Base-by-base conservation (phyloP, 2,113 vertebrate genomes). In the Narcine bancroftii region DNA sequence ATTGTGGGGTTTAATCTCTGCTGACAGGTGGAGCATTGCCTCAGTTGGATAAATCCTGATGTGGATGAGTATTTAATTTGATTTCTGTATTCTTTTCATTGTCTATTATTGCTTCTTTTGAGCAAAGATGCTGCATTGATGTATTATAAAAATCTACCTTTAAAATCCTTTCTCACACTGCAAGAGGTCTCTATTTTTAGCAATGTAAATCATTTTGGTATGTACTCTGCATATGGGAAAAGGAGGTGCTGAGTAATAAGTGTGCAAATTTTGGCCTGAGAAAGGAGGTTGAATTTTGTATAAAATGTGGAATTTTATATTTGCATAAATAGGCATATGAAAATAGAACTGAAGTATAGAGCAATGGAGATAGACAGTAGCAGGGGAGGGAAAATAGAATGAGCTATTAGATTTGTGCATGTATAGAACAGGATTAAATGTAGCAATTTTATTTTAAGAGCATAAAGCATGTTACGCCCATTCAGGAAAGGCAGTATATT, bases 21-120 rank as follows among this genome's bases (percentile, higher is more conserved):
- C 39, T 26, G 63, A 42, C 39, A 91, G 89, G 42, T 91, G 63
- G 89, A 69, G 65, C 65, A 69, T 91, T 91, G 63, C 89, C 42
- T 45, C 36, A 66, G 65, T 91, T 91, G 39, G 89, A 36, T 91
- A 91, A 69, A 71, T 91, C 63, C 39, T 69, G 89, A 91, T 91
- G 63, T 42, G 87, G 89, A 39, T 91, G 42, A 69, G 71, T 26
- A 91, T 69, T 71, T 69, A 91, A 69, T 91, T 15, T 66, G 71
- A 66, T 91, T 66, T 60, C 36, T 91, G 63, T 19, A 65, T 91
- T 69, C 63, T 91, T 21, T 71, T 91, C 42, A 91, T 91, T 26
- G 39, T 26, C 42, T 69, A 42, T 11, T 39, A 47, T 33, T 71
- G 89, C 26, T 69, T 69, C 42, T 91, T 66, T 91, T 29, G 3